These are phyloP conservation scores for Ibycter americanus DNA, from an alignment of 2,797 vertebrate genomes.

Conservation along the genomic window DNA sequence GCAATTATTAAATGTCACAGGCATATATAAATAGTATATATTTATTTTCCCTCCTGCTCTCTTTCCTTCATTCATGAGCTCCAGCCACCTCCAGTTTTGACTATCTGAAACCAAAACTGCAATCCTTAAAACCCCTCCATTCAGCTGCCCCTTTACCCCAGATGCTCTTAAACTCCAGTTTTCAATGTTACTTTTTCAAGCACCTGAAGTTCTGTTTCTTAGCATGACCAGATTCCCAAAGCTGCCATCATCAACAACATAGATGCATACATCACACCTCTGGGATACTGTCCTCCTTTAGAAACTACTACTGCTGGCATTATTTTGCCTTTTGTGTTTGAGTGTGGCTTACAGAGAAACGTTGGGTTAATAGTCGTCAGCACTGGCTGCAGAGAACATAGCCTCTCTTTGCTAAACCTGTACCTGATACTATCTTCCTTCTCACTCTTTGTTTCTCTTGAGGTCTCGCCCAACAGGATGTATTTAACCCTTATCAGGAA, in stretches of 20 bases:
- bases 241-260: not conserved
- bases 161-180: not conserved
- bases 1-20: constrained; percentile 43
- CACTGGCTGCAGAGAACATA: not conserved
- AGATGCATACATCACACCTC: not conserved
- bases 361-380: not conserved
- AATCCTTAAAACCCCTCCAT: not conserved
- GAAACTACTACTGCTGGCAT: not conserved
- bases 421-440: not conserved
- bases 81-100: not conserved
- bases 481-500: not conserved
- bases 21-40: constrained; percentile 14
- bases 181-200: not conserved
- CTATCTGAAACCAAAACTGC: not conserved
- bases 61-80: constrained; percentile 28
- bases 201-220: not conserved
- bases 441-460: not conserved
- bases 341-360: not conserved
- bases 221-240: not conserved
- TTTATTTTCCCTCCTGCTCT: constrained; percentile 8
- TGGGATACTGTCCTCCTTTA: not conserved
- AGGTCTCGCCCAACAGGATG: not conserved
- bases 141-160: not conserved
- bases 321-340: not conserved
- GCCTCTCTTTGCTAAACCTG: not conserved